These are phyloP conservation scores for Axinella damicornis DNA, from an alignment of 37 sponge, comb jelly and placozoan species.

Conservation along the genomic window DNA sequence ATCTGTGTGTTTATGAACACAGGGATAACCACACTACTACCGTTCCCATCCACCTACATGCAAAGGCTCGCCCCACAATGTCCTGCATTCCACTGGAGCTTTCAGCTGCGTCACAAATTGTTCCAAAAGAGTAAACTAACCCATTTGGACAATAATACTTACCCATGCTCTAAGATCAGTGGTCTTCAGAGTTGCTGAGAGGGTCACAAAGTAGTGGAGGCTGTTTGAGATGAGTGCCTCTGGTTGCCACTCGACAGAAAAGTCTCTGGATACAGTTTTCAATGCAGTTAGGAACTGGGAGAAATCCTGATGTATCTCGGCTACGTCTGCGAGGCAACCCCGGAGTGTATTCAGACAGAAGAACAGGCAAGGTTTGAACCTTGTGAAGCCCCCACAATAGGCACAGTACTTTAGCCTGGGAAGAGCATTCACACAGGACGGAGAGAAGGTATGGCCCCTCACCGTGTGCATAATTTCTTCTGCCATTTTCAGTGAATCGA, in stretches of 20 bases:
- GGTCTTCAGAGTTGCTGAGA: not conserved
- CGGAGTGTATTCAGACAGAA: constrained; percentile 56
- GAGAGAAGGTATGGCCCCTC: constrained; percentile 11
- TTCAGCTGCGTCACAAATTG: too few relatives aligned
- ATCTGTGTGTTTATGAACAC: too few relatives aligned
- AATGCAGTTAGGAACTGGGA: not conserved
- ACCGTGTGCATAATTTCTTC: not conserved
- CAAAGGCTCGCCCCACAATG: not conserved
- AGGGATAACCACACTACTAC: too few relatives aligned
- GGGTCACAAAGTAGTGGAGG: not conserved
- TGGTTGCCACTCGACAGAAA: constrained; percentile 11
- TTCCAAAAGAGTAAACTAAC: too few relatives aligned
- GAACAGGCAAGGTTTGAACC: constrained; percentile 27
- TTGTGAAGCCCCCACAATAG: constrained; percentile 33
- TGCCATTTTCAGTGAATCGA: constrained; percentile 15
- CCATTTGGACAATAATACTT: not conserved
- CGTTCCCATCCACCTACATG: not conserved
- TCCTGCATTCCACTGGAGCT: too few relatives aligned
- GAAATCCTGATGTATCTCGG: constrained; percentile 34
- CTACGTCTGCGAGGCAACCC: constrained; percentile 62
- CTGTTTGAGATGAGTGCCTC: not conserved
- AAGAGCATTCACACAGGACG: constrained; percentile 37
- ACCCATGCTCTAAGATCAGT: constrained; percentile 2
- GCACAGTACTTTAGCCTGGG: constrained; percentile 49
- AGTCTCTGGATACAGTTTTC: not conserved